Percentiles rank a stretch among this genome's conserved stretches.
Evolutionary conservation across 2,797 vertebrate genomes (phyloP).

Genomic region (Tokudaia tokunoshimensis): DNA sequence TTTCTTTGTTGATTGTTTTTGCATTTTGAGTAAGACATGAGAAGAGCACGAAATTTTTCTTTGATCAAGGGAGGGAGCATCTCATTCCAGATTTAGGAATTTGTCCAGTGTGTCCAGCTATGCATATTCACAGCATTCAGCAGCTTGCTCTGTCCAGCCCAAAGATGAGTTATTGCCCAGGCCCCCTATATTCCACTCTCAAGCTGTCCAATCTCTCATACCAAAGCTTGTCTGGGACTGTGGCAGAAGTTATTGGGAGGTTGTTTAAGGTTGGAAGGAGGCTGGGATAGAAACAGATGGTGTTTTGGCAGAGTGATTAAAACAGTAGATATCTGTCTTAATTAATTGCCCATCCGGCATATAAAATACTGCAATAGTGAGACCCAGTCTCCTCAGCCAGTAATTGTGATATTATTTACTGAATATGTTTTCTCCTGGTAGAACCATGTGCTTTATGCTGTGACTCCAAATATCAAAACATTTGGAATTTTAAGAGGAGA

Average conservation of each 20-base stretch:
- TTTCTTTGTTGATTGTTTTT: conserved; percentile 15
- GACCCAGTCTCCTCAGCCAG: conserved; percentile 66
- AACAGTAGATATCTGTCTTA: conserved; percentile 86
- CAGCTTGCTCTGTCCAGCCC: conserved; percentile 62
- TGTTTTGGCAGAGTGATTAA: conserved; percentile 88
- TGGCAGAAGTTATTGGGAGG: conserved; percentile 70
- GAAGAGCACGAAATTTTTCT: conserved; percentile 48
- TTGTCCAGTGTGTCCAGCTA: conserved; percentile 31
- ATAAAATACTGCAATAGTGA: conserved; percentile 84
- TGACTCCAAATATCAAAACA: not conserved
- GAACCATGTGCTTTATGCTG: conserved; percentile 48
- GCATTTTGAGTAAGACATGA: not conserved
- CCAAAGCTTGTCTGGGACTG: conserved; percentile 78
- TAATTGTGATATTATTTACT: conserved; percentile 81
- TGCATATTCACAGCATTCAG: conserved; percentile 72
- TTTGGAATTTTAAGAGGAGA: conserved; percentile 51
- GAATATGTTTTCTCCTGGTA: conserved; percentile 25
- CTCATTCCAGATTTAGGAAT: not conserved
- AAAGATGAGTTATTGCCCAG: conserved; percentile 80
- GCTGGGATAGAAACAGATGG: conserved; percentile 87
- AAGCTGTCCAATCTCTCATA: conserved; percentile 81
- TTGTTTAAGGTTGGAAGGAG: conserved; percentile 67
- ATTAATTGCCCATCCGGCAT: conserved; percentile 86
- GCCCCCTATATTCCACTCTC: conserved; percentile 70
- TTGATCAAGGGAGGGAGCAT: not conserved